A percentile compares a stretch with the other conserved stretches of the same genome.
phyloP scores from a whole-genome alignment of 2,113 vertebrate genomes.

The Cariama cristata region DNA sequence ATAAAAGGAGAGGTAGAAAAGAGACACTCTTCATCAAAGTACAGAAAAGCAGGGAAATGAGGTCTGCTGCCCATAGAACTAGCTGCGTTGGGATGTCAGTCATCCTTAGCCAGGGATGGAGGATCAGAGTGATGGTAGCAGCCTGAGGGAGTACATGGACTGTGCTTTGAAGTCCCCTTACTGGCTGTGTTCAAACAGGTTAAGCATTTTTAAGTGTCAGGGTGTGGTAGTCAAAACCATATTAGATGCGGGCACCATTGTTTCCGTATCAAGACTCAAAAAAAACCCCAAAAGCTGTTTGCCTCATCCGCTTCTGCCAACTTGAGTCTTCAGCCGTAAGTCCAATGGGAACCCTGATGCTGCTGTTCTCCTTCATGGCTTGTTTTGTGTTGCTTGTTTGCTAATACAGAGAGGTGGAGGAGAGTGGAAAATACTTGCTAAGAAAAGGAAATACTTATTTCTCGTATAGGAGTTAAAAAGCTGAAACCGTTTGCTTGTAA shows the following conservation, averaged over 20 bases:
- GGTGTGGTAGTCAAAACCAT: accelerated
- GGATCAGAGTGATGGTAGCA: background rate
- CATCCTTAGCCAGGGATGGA: background rate
- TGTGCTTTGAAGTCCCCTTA: background rate
- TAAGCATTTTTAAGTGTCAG: background rate
- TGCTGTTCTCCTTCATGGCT: background rate
- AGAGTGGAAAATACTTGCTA: background rate
- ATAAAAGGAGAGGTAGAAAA: background rate
- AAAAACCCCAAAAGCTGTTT: background rate
- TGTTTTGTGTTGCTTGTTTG: background rate
- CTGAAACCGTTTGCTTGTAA: background rate
- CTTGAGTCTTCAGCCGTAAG: background rate
- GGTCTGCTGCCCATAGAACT: background rate
- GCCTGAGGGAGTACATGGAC: accelerated
- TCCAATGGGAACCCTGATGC: background rate
- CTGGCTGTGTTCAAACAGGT: accelerated
- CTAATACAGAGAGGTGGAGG: background rate
- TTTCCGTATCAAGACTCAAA: background rate
- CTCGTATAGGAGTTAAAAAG: background rate
- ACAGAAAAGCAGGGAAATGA: background rate
- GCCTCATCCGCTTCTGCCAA: background rate
- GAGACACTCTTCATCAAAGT: background rate
- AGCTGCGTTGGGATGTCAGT: accelerated
- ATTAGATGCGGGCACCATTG: accelerated
- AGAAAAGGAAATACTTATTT: background rate